These are phyloP conservation scores for Drosophila novamexicana DNA, from an alignment of 1,140 invertebrate species.

Conservation along the genomic window DNA sequence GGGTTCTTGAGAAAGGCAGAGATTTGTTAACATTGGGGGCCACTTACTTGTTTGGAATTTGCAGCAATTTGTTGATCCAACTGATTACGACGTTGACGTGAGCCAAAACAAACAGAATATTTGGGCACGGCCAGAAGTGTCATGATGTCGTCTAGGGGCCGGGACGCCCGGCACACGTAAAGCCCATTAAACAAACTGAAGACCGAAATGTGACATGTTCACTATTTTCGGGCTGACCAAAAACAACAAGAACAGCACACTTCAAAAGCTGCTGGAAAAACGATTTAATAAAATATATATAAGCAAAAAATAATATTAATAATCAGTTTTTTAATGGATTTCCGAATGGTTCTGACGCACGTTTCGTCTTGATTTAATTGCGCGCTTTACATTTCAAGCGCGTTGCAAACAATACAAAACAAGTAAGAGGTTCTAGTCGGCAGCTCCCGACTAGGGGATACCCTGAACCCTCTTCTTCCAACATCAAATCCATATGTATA, in stretches of 20 bases:
- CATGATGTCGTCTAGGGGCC: neutral
- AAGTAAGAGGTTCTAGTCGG: too few relatives aligned
- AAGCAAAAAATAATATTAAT: conserved; percentile 11
- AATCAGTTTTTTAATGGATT: conserved; percentile 35
- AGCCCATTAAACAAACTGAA: conserved; percentile 18
- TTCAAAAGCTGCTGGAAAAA: too few relatives aligned
- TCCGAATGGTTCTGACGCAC: conserved; percentile 62
- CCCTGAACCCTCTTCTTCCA: too few relatives aligned
- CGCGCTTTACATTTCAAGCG: conserved; percentile 63
- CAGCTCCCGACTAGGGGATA: too few relatives aligned
- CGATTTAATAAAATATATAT: neutral
- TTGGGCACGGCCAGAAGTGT: neutral
- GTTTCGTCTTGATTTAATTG: conserved; percentile 45
- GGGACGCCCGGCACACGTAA: conserved; percentile 16
- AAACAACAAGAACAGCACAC: too few relatives aligned
- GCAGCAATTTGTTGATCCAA: conserved; percentile 1
- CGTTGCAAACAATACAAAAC: conserved; percentile 30
- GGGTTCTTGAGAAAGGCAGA: neutral
- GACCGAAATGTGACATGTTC: conserved; percentile 11
- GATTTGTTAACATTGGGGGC: too few relatives aligned
- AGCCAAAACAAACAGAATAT: neutral
- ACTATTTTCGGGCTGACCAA: conserved; percentile 9
- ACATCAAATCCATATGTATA: too few relatives aligned
- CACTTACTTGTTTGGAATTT: neutral
- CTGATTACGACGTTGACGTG: neutral